Conservation (phyloP, 2,113 vertebrate genomes). For the Danio rerio region DNA sequence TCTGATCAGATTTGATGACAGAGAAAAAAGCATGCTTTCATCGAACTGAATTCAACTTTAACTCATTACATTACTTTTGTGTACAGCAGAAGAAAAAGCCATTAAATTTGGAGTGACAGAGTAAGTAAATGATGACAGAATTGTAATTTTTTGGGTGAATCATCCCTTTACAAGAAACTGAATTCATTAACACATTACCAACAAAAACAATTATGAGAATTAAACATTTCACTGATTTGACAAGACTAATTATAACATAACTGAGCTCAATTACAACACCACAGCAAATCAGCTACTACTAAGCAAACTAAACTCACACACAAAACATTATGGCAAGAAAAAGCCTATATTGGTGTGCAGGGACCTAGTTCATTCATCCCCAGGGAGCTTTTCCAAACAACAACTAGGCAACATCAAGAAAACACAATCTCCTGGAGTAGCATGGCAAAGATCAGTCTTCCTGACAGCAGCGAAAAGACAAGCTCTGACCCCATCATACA, state of each 20-base stretch:
- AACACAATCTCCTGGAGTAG: constrained; percentile 4
- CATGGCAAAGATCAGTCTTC: constrained; percentile 45
- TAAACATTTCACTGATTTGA: neutral
- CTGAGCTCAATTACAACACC: neutral
- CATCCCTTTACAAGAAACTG: neutral
- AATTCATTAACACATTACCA: neutral
- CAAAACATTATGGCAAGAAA: neutral
- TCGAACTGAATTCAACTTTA: neutral
- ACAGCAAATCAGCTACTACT: neutral
- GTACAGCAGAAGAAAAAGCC: neutral
- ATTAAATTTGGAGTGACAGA: neutral
- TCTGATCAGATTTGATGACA: too few species aligned
- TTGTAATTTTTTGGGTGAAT: neutral
- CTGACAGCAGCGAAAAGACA: constrained; percentile 43
- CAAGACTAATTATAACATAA: neutral
- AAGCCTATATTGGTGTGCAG: neutral
- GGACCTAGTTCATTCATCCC: constrained; percentile 17
- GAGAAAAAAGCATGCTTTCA: neutral
- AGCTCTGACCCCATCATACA: constrained; percentile 23
- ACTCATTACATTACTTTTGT: neutral
- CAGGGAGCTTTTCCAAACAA: constrained; percentile 52
- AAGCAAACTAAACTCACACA: neutral
- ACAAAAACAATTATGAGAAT: neutral
- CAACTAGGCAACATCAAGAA: constrained; percentile 38
- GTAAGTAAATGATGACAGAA: neutral